phyloP scores from a whole-genome alignment of 1,140 invertebrate species.

The Polypedilum vanderplanki region DNA sequence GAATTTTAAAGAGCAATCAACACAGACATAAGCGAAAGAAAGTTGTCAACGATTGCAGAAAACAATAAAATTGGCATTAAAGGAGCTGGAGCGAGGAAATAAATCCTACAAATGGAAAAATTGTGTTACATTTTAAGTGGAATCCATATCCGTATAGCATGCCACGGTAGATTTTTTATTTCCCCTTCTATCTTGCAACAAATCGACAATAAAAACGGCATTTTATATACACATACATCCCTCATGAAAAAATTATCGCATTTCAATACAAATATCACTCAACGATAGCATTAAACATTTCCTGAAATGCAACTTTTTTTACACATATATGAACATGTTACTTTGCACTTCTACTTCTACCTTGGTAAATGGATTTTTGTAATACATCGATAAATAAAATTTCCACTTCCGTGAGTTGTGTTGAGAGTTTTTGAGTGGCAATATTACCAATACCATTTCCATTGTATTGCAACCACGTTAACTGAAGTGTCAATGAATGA shows the following conservation, averaged over 20 bases:
- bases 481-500: slow-evolving; percentile 18
- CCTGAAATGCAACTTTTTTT: slow-evolving; percentile 12
- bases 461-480: too few relatives aligned
- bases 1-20: slow-evolving; percentile 14
- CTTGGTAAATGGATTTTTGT: slow-evolving; percentile 6
- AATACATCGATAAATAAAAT: background rate
- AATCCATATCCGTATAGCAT: background rate
- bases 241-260: slow-evolving; percentile 6
- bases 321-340: background rate
- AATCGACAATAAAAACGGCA: background rate
- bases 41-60: slow-evolving; percentile 12
- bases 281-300: background rate
- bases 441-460: background rate
- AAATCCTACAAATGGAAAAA: slow-evolving; percentile 22
- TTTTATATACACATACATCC: background rate
- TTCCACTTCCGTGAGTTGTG: background rate
- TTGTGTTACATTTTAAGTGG: slow-evolving; percentile 17
- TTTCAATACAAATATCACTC: slow-evolving; percentile 19
- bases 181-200: background rate
- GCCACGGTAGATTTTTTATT: background rate
- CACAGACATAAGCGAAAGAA: background rate
- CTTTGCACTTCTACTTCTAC: background rate
- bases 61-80: slow-evolving; percentile 26
- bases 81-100: background rate
- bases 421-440: background rate